Percentiles rank a stretch among this genome's conserved stretches.
phyloP scores from a whole-genome alignment of 2,888 invertebrate genomes.

The Drosophila neonasuta region DNA sequence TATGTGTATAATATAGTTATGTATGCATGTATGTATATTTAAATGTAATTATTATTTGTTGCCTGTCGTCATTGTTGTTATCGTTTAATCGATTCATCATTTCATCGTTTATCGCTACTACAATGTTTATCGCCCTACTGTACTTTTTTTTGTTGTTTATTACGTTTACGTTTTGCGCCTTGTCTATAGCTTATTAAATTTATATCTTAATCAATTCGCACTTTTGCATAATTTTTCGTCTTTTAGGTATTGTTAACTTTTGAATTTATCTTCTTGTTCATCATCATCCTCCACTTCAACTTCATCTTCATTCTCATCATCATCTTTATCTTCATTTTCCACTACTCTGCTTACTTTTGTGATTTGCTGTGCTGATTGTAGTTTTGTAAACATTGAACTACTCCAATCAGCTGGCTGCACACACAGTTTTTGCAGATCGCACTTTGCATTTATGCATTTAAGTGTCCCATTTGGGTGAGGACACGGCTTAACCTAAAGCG shows the following conservation, averaged over 20 bases:
- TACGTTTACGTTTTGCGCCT: slow-evolving; percentile 44
- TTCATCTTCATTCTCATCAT: slow-evolving; percentile 16
- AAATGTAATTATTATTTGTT: slow-evolving; percentile 76
- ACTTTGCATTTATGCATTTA: slow-evolving; percentile 23
- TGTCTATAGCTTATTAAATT: slow-evolving; percentile 60
- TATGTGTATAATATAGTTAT: slow-evolving; percentile 71
- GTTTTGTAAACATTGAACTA: slow-evolving; percentile 33
- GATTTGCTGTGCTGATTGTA: slow-evolving; percentile 40
- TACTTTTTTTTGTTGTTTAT: slow-evolving; percentile 37
- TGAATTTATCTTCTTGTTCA: slow-evolving; percentile 70
- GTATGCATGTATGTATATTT: slow-evolving; percentile 56
- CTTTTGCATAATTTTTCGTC: slow-evolving; percentile 76
- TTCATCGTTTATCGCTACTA: slow-evolving; percentile 64
- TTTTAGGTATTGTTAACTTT: slow-evolving; percentile 80
- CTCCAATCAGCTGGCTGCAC: slow-evolving; percentile 28
- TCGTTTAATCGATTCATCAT: slow-evolving; percentile 31
- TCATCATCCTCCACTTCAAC: not conserved
- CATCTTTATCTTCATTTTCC: slow-evolving; percentile 23
- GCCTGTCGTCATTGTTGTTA: slow-evolving; percentile 51
- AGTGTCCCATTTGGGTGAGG: slow-evolving; percentile 33
- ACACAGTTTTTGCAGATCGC: slow-evolving; percentile 6
- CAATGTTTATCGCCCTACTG: slow-evolving; percentile 63
- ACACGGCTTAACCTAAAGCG: slow-evolving; percentile 65
- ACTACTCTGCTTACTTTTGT: slow-evolving; percentile 5
- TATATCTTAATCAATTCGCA: slow-evolving; percentile 77